Evolutionary conservation across 2,113 vertebrate species (phyloP), one percentile per base, ranked within the genome.

Genomic region (Tichodroma muraria): DNA sequence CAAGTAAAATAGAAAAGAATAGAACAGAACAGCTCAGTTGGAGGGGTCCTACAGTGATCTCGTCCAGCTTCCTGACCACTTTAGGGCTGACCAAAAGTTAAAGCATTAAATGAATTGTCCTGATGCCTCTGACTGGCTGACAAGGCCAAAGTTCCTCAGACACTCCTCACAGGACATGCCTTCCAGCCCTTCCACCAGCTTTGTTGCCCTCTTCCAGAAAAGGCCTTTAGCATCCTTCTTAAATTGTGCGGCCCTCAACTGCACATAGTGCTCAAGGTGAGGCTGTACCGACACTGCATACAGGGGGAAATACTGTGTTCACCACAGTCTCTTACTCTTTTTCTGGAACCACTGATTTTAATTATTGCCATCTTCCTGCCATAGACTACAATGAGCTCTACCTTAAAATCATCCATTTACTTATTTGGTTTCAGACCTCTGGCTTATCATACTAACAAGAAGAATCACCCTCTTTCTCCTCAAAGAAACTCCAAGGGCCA

Each of bases 261-360:
- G n/a, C 23, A 11, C 2, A 11, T 9, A 47, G 27, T 5, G 9
- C 27, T 75, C 23, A 7, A 53, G 56, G 11, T 35, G n/a, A 71
- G 52, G 15, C 30, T 15, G 2, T 42, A 52, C 1, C 0, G 5
- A 22, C 2, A 6, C 9, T 45, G 15, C 68, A 45, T 6, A 33
- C 21, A 72, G 7, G 4, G 1, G 28, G 13, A 90, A 90, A 92
- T n/a, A 56, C 1, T 30, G 35, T 13, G 24, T 30, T 9, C 22
- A 47, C 11, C 31, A 60, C 24, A 40, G 12, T 10, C 17, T 76
- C 20, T 33, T 8, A 16, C 6, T 28, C 53, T 70, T 71, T 78
- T 37, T 56, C 71, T 68, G 25, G 70, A 85, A 88, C 15, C 15
- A 64, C 27, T 18, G 2, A 64, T 82, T 85, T 88, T 49, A 85